These are phyloP conservation scores for Magallana gigas DNA, from an alignment of 1,140 invertebrate species.

Conservation along the genomic window DNA sequence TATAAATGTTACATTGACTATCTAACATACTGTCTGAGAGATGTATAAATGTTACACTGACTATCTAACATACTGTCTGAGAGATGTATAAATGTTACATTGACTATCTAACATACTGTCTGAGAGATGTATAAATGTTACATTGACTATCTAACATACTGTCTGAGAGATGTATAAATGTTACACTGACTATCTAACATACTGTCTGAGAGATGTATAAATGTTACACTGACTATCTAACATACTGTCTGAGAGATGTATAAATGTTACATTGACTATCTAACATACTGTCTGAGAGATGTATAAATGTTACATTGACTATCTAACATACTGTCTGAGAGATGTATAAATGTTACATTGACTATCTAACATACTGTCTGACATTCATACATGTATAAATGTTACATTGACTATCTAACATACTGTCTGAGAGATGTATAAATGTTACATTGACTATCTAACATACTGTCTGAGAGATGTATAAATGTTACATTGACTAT, in stretches of 20 bases:
- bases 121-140: no score
- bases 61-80: no score
- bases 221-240: background rate
- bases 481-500: slow-evolving; percentile 1
- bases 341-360: slow-evolving; percentile 1
- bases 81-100: no score
- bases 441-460: slow-evolving; percentile 2
- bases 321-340: background rate
- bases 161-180: no score
- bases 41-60: no score
- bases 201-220: background rate
- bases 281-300: background rate
- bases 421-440: background rate
- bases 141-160: no score
- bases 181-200: background rate
- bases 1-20: no score
- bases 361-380: background rate
- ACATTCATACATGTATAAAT: background rate
- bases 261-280: slow-evolving; percentile 3
- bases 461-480: background rate
- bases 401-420: no score
- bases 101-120: no score
- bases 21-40: no score
- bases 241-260: background rate
- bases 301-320: slow-evolving; percentile 3